phyloP scores from a whole-genome alignment of 2,113 vertebrate genomes.

The Campylorhamphus procurvoides region DNA sequence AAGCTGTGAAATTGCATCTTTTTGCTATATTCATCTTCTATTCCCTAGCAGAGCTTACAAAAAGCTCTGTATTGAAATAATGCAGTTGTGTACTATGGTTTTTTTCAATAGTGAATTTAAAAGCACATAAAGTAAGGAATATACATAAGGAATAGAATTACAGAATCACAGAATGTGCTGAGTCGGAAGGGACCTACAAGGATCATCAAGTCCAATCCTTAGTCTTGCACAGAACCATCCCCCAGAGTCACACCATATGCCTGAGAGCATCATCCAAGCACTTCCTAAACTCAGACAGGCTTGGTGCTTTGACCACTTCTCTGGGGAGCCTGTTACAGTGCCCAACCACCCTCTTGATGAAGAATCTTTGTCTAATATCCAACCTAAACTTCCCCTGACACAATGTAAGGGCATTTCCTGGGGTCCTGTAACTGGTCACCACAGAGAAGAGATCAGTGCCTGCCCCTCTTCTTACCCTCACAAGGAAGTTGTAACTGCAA shows the following conservation, averaged over 20 bases:
- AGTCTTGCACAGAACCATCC: neutral
- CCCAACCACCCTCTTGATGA: neutral
- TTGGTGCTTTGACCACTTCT: neutral
- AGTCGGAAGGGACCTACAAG: neutral
- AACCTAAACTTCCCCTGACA: neutral
- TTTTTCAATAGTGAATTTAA: neutral
- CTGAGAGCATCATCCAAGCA: neutral
- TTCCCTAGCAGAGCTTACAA: neutral
- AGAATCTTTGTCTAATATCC: neutral
- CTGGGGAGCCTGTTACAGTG: neutral
- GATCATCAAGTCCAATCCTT: neutral
- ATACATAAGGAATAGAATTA: neutral
- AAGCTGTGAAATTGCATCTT: neutral
- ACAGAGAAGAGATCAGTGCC: neutral
- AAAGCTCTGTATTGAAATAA: neutral
- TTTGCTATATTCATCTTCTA: neutral
- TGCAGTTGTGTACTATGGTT: neutral
- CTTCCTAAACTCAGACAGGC: neutral
- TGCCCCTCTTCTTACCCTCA: neutral
- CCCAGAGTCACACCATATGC: neutral
- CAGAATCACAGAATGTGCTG: neutral
- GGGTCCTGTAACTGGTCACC: neutral
- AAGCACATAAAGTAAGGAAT: neutral
- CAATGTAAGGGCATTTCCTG: neutral
- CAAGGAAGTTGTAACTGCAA: neutral